These are phyloP conservation scores for Alethe diademata DNA, from an alignment of 2,113 vertebrate species.

Conservation along the genomic window DNA sequence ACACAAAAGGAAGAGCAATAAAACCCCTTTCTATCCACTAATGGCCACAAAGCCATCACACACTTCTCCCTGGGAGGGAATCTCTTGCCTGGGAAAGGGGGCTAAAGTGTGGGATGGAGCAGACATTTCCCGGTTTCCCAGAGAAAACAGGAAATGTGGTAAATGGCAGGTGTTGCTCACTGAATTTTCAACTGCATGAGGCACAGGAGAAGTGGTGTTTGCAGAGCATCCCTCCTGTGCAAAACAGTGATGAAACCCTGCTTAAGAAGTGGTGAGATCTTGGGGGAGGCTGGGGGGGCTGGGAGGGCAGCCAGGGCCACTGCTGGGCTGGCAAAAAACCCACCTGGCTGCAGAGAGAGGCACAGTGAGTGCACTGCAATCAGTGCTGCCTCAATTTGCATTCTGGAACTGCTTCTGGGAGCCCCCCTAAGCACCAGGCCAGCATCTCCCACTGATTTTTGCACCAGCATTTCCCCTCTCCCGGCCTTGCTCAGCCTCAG, in stretches of 20 bases:
- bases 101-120: neutral
- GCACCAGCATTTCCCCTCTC: neutral
- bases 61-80: neutral
- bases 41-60: neutral
- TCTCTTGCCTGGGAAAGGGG: neutral
- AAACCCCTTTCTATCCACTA: neutral
- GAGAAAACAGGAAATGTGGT: neutral
- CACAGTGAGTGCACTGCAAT: neutral
- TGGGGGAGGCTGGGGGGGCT: no score
- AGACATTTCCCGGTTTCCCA: neutral
- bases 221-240: neutral
- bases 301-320: neutral
- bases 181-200: neutral
- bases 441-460: neutral
- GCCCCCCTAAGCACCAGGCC: fast-evolving
- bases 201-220: neutral
- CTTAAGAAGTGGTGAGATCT: neutral
- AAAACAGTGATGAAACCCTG: neutral
- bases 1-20: neutral
- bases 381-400: neutral
- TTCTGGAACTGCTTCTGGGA: neutral
- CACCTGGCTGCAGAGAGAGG: neutral
- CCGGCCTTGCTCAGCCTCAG: neutral
- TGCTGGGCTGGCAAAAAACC: neutral
- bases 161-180: neutral